Percentiles rank a stretch among this genome's conserved stretches.
Evolutionary conservation across 1,140 invertebrate species (phyloP).

Genomic region (Caenorhabditis briggsae): DNA sequence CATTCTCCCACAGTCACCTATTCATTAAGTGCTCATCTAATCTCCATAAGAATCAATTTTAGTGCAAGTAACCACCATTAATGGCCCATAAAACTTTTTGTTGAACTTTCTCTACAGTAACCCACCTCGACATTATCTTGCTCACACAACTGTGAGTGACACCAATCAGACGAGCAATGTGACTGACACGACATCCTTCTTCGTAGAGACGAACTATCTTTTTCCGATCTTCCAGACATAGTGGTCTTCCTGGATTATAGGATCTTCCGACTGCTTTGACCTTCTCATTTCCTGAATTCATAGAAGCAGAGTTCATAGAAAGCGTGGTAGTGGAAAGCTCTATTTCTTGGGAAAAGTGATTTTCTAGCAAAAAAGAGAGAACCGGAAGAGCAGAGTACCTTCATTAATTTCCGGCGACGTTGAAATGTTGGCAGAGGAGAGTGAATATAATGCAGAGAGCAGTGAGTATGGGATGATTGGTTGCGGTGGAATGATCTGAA

Average conservation of each 20-base stretch:
- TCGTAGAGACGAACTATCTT: conserved; percentile 63
- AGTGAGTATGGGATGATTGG: conserved; percentile 49
- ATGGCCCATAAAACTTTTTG: background rate
- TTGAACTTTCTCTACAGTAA: conserved; percentile 1
- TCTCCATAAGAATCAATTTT: background rate
- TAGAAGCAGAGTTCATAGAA: background rate
- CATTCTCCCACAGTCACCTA: background rate
- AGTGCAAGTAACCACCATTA: background rate
- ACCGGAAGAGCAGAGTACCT: conserved; percentile 17
- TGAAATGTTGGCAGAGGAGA: conserved; percentile 34
- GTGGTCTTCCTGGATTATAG: conserved; percentile 60
- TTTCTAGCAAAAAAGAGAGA: background rate
- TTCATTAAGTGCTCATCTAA: background rate
- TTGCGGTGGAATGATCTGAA: conserved; percentile 36
- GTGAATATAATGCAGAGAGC: conserved; percentile 43
- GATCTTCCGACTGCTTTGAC: conserved; percentile 23
- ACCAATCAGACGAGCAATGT: conserved; percentile 65
- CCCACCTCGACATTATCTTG: conserved; percentile 67
- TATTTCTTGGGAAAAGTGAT: background rate
- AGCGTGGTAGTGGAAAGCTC: background rate
- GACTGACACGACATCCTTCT: conserved; percentile 65
- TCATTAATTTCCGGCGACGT: conserved; percentile 52
- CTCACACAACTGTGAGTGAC: conserved; percentile 65
- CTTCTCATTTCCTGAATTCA: conserved; percentile 36
- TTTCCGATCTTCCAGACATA: conserved; percentile 62